phyloP scores from a whole-genome alignment of 2,888 invertebrate genomes.

The Lasioglossum zephyrum region DNA sequence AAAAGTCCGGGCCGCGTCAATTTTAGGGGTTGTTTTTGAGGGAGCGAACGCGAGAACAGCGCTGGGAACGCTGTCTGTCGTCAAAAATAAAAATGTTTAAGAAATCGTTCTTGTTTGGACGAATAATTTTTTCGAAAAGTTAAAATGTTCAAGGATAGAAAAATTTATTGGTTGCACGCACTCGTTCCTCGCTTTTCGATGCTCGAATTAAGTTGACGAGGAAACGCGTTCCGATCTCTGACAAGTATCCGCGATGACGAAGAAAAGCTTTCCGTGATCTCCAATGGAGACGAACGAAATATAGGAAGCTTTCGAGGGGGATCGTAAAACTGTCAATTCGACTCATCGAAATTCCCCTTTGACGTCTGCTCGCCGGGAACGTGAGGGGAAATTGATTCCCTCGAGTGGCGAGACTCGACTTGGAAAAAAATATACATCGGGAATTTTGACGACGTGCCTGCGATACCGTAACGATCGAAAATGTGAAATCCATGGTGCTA shows the following conservation, averaged over 20 bases:
- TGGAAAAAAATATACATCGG: slow-evolving; percentile 6
- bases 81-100: background rate
- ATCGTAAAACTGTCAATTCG: slow-evolving; percentile 69
- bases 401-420: slow-evolving; percentile 41
- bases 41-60: background rate
- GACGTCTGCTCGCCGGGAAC: slow-evolving; percentile 50
- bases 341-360: slow-evolving; percentile 61
- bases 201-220: slow-evolving; percentile 21
- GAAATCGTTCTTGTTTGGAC: background rate
- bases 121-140: too few species aligned
- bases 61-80: background rate
- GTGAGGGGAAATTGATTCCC: slow-evolving; percentile 56
- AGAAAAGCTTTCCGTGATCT: slow-evolving; percentile 64
- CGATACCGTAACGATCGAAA: background rate
- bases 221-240: slow-evolving; percentile 16
- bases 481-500: background rate
- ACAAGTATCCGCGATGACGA: slow-evolving; percentile 42
- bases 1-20: background rate
- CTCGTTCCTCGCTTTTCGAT: background rate
- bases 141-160: background rate
- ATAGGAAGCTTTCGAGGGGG: slow-evolving; percentile 54
- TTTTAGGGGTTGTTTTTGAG: background rate
- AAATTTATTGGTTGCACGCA: background rate
- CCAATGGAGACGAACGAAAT: slow-evolving; percentile 46
- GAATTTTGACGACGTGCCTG: background rate